Conservation (phyloP, 2,888 invertebrate species). For the Acrobasis consociella region DNA sequence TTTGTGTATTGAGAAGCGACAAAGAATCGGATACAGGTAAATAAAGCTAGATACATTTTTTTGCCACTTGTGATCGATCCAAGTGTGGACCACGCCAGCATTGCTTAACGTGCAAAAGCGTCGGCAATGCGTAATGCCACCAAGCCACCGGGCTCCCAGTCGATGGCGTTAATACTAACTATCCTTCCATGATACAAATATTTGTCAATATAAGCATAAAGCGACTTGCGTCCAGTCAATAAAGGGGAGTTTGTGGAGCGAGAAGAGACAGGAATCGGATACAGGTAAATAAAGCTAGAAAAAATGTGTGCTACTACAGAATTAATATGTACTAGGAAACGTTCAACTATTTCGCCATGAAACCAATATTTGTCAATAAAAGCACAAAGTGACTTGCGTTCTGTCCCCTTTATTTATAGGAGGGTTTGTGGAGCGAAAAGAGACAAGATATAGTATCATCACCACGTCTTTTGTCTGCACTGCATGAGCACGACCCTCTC, state of each 20-base stretch:
- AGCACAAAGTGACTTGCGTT: neutral
- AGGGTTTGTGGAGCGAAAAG: slow-evolving; percentile 74
- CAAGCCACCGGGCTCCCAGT: too few relatives aligned
- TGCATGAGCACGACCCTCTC: too few relatives aligned
- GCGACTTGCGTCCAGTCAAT: slow-evolving; percentile 45
- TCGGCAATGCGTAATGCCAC: too few relatives aligned
- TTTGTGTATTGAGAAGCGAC: slow-evolving; percentile 77
- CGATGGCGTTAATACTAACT: too few relatives aligned
- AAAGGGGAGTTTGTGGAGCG: slow-evolving; percentile 73
- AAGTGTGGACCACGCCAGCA: too few relatives aligned
- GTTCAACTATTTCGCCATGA: too few relatives aligned
- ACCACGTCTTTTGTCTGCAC: too few relatives aligned
- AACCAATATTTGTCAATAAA: neutral
- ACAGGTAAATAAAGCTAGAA: slow-evolving; percentile 75
- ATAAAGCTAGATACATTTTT: slow-evolving; percentile 69
- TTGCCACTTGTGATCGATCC: too few relatives aligned
- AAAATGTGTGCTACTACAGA: slow-evolving; percentile 40
- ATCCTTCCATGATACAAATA: too few relatives aligned
- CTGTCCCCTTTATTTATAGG: slow-evolving; percentile 68
- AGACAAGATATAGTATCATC: too few relatives aligned
- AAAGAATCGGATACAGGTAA: slow-evolving; percentile 78
- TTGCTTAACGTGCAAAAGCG: too few relatives aligned
- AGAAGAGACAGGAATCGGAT: slow-evolving; percentile 77
- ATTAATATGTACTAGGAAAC: too few relatives aligned
- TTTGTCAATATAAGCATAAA: neutral